Conservation (phyloP, 2,113 vertebrate species). For the Pangasianodon hypophthalmus region DNA sequence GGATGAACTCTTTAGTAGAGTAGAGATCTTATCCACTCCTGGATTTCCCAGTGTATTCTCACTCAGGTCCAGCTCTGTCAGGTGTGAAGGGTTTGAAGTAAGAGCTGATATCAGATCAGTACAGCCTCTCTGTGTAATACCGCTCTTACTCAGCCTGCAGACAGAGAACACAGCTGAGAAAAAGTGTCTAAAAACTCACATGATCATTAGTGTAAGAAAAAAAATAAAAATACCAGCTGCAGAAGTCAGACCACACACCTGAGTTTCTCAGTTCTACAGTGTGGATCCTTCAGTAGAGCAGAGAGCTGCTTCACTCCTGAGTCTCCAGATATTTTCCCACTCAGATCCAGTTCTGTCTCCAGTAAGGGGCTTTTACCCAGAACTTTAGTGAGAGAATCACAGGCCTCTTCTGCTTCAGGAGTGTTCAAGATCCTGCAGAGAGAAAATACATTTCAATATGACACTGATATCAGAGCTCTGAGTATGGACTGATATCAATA, state of each 20-base stretch:
- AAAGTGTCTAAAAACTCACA: neutral
- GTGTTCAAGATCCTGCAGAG: neutral
- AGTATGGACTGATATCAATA: too few relatives aligned
- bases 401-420: neutral
- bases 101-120: slow-evolving; percentile 10
- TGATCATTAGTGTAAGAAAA: too few relatives aligned
- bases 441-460: neutral
- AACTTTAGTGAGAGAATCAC: neutral
- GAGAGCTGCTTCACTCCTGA: neutral
- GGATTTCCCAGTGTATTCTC: neutral
- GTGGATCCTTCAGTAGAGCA: neutral
- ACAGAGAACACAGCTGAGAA: slow-evolving; percentile 2
- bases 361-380: neutral
- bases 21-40: neutral
- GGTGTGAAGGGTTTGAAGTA: neutral
- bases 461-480: neutral
- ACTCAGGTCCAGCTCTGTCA: slow-evolving; percentile 16
- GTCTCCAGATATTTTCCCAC: neutral
- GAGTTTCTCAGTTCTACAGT: neutral
- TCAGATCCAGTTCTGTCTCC: neutral
- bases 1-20: neutral
- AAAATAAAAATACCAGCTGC: too few relatives aligned
- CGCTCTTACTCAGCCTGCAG: neutral
- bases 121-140: neutral
- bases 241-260: too few relatives aligned